Percentiles rank a stretch among this genome's conserved stretches.
Evolutionary conservation across 2,888 invertebrate genomes (phyloP).

Genomic region (Drosophila bunnanda): DNA sequence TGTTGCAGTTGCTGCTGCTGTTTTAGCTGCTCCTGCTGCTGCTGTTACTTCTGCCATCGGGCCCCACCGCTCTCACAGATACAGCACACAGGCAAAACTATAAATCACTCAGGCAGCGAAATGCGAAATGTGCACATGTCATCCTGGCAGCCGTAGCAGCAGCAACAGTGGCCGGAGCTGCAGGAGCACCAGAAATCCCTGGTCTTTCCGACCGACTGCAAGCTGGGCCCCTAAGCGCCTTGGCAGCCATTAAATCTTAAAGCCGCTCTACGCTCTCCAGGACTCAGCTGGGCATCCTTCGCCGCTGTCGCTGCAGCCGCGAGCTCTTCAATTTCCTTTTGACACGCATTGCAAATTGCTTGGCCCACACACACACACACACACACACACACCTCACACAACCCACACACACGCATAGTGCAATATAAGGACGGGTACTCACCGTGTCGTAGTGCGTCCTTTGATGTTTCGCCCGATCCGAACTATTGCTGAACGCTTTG

Average conservation of each 20-base stretch:
- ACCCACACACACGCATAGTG: constrained; percentile 1
- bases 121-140: constrained; percentile 79
- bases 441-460: constrained; percentile 99
- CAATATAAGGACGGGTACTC: constrained; percentile 84
- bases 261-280: constrained; percentile 25
- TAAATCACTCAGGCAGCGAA: constrained; percentile 78
- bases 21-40: constrained; percentile 21
- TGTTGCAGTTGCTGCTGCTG: constrained; percentile 26
- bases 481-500: constrained; percentile 99
- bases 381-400: constrained; percentile 9
- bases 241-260: constrained; percentile 46
- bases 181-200: constrained; percentile 21
- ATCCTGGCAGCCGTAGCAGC: constrained; percentile 50
- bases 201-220: constrained; percentile 36
- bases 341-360: constrained; percentile 71
- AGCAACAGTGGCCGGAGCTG: constrained; percentile 13
- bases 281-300: constrained; percentile 38
- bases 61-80: constrained; percentile 48
- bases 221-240: constrained; percentile 38
- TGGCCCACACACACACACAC: constrained; percentile 29
- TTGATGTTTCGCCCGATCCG: constrained; percentile 99
- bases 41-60: constrained; percentile 39
- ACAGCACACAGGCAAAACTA: constrained; percentile 62
- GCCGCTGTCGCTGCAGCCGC: constrained; percentile 39
- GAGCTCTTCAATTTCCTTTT: constrained; percentile 72